phyloP scores from a whole-genome alignment of 2,888 invertebrate species.

The Amorpha juglandis region DNA sequence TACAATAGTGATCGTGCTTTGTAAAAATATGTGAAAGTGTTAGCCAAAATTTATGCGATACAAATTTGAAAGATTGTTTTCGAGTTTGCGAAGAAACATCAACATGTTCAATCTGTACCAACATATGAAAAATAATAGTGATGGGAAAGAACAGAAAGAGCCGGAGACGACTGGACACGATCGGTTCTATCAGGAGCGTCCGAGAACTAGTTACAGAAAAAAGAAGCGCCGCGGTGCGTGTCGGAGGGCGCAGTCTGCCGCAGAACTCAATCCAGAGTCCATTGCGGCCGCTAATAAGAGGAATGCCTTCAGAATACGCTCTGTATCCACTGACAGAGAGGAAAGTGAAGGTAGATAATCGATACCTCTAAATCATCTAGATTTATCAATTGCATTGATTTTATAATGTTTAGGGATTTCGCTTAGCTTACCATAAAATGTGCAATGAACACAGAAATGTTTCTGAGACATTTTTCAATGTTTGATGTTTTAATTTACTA shows the following conservation, averaged over 20 bases:
- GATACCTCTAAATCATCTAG: neutral
- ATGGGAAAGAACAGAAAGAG: slow-evolving; percentile 80
- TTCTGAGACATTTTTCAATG: too few relatives aligned
- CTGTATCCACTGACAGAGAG: slow-evolving; percentile 86
- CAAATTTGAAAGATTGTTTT: slow-evolving; percentile 49
- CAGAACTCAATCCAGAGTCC: slow-evolving; percentile 86
- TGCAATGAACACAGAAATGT: too few relatives aligned
- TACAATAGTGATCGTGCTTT: neutral
- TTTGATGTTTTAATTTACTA: too few relatives aligned
- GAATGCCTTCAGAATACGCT: slow-evolving; percentile 85
- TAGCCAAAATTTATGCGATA: slow-evolving; percentile 53
- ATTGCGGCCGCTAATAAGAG: slow-evolving; percentile 87
- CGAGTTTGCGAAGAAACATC: slow-evolving; percentile 46
- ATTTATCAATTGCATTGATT: slow-evolving; percentile 3
- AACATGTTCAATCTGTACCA: slow-evolving; percentile 92
- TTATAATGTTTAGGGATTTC: neutral
- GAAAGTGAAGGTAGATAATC: slow-evolving; percentile 76
- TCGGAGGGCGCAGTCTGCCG: slow-evolving; percentile 87
- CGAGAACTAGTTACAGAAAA: slow-evolving; percentile 78
- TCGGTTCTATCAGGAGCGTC: slow-evolving; percentile 89
- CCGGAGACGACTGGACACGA: slow-evolving; percentile 91
- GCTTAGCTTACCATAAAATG: too few relatives aligned
- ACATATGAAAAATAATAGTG: slow-evolving; percentile 85
- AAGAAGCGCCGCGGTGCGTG: slow-evolving; percentile 85
- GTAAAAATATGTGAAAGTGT: slow-evolving; percentile 7